Conservation (phyloP, 1,140 invertebrate genomes). For the Drosophila jambulina region DNA sequence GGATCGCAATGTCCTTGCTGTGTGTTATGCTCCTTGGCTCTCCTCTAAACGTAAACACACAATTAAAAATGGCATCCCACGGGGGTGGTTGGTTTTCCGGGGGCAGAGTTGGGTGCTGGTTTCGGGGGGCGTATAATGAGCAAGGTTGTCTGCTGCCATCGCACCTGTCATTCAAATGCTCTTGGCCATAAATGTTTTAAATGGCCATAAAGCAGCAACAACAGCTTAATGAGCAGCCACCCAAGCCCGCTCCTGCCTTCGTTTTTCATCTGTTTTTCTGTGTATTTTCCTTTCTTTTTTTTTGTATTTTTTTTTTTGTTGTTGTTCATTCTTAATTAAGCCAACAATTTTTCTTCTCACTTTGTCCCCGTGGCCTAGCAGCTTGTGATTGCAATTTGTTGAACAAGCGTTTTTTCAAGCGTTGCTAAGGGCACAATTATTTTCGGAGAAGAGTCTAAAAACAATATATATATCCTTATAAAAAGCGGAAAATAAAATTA, state of each 20-base stretch:
- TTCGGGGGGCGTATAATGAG: constrained; percentile 52
- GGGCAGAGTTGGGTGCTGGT: not conserved
- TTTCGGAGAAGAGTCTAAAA: not conserved
- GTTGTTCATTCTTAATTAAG: constrained; percentile 54
- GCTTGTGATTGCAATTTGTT: constrained; percentile 59
- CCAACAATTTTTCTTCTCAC: constrained; percentile 26
- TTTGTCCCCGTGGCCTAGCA: constrained; percentile 33
- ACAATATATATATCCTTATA: not conserved
- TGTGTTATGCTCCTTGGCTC: constrained; percentile 3
- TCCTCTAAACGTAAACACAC: constrained; percentile 68
- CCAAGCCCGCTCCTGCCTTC: not conserved
- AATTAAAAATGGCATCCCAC: constrained; percentile 61
- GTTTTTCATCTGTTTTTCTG: not conserved
- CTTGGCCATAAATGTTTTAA: constrained; percentile 78
- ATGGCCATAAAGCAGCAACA: constrained; percentile 69
- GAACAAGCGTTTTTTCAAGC: constrained; percentile 28
- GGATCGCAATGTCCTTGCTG: constrained; percentile 34
- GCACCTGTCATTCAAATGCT: constrained; percentile 75
- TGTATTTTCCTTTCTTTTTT: not conserved
- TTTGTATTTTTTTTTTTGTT: not conserved
- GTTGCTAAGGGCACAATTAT: not conserved
- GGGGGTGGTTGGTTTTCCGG: not conserved
- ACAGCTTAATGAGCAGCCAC: constrained; percentile 35
- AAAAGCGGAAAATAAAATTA: too few species aligned
- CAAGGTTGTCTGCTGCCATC: constrained; percentile 60